Base-by-base conservation (phyloP, 2,888 invertebrate genomes). In the Hypolimnas misippus region DNA sequence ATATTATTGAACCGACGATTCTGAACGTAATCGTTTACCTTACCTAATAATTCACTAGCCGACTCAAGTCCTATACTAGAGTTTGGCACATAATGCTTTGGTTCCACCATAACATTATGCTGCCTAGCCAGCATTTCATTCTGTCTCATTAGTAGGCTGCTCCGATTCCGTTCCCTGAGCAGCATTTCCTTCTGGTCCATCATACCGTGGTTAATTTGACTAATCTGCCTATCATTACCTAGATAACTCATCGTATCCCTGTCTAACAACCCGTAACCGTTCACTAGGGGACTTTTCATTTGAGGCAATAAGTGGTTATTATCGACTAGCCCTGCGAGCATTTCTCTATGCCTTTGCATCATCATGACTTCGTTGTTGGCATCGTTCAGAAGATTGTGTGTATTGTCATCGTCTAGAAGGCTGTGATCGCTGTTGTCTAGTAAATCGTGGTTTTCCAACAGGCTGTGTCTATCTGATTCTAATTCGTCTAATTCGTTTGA, bases 21-120 rank as follows among this genome's bases (percentile, higher is more conserved):
- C 25, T 49, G 14, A 49, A 49, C 5, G 25, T 25, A 46, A 42
- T 7, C 17, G 17, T 44, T 44, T 49, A 29, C 57, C 81, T 85
- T 71, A 92, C 91, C 91, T 91, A 92, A 88, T 86, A 91, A 79
- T 87, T 92, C 91, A 87, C 85, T 91, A 89, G 84, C 79, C 58
- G 88, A 84, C 54, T 90, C 91, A 46, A 86, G 78, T 73, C 85
- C 89, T 89, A 89, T 86, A 87, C 84, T 88, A 73, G 82, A 78
- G 14, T 82, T 73, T 59, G 86, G 80, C 86, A 89, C 81, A 76
- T 84, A 92, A 73, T 87, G 91, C 76, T 90, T 91, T 42, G 81
- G 82, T 57, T 87, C 89, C 25, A 81, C 79, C 81, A 88, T 80
- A 50, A 72, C 80, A 68, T 76, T 83, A 74, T 87, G 89, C 72